Evolutionary conservation across 2,888 invertebrate genomes (phyloP).

Genomic region (Melitaea athalia): DNA sequence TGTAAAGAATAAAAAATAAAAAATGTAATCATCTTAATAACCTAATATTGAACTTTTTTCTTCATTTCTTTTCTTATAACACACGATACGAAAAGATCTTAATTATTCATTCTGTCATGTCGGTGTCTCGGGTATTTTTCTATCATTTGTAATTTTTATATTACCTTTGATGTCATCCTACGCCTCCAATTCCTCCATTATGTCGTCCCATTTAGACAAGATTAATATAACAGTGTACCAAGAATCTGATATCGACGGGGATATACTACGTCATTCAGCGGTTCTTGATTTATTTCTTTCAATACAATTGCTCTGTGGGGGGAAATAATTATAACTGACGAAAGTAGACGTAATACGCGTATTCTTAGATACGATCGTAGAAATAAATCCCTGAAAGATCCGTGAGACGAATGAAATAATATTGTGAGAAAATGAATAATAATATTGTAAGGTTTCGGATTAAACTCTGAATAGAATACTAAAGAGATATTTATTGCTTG

Average conservation of each 20-base stretch:
- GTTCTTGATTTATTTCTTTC: constrained; percentile 39
- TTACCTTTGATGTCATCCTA: constrained; percentile 27
- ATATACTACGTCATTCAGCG: constrained; percentile 29
- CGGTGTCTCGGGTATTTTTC: constrained; percentile 26
- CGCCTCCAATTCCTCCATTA: constrained; percentile 34
- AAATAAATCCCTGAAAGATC: constrained; percentile 25
- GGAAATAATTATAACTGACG: constrained; percentile 11
- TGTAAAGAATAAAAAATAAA: not conserved
- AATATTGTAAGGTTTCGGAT: constrained; percentile 18
- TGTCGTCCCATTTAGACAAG: constrained; percentile 40
- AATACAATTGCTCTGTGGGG: constrained; percentile 21
- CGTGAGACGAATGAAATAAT: constrained; percentile 10
- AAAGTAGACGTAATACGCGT: constrained; percentile 11
- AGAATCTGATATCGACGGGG: constrained; percentile 29
- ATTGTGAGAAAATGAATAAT: constrained; percentile 22
- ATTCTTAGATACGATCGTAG: constrained; percentile 19
- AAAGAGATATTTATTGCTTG: constrained; percentile 14
- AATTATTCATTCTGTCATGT: constrained; percentile 27
- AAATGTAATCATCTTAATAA: not conserved
- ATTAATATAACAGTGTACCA: constrained; percentile 44
- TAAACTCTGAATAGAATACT: constrained; percentile 10
- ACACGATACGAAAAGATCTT: constrained; percentile 3
- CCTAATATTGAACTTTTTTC: not conserved
- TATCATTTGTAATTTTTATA: constrained; percentile 31
- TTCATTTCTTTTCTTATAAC: not conserved